Evolutionary conservation across 2,113 vertebrate species (phyloP).

Genomic region (Scolopax mira): DNA sequence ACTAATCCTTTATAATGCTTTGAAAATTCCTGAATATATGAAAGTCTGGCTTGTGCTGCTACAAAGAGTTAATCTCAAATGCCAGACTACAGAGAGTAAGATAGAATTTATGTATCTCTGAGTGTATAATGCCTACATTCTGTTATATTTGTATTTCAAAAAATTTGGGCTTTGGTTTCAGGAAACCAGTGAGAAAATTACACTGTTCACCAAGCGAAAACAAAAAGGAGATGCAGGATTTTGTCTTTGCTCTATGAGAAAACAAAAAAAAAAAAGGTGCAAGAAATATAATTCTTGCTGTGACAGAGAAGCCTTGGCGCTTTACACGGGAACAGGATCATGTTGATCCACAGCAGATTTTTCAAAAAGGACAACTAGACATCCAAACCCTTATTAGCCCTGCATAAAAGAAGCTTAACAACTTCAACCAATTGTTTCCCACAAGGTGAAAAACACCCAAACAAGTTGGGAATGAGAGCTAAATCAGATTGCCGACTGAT

Average conservation of each 20-base stretch:
- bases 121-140: neutral
- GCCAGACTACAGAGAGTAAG: neutral
- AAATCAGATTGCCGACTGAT: slow-evolving; percentile 38
- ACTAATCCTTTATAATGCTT: slow-evolving; percentile 27
- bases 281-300: neutral
- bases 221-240: neutral
- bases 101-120: neutral
- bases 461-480: slow-evolving; percentile 14
- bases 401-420: slow-evolving; percentile 16
- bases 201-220: neutral
- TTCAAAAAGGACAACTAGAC: neutral
- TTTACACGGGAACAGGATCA: neutral
- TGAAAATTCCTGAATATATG: neutral
- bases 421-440: slow-evolving; percentile 34
- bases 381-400: slow-evolving; percentile 2
- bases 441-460: slow-evolving; percentile 14
- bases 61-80: slow-evolving; percentile 39
- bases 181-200: neutral
- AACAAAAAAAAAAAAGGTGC: neutral
- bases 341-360: neutral
- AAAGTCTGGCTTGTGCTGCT: neutral
- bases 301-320: neutral
- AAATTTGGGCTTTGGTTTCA: neutral
- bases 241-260: neutral
- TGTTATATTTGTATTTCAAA: neutral